phyloP scores from a whole-genome alignment of 1,140 invertebrate genomes.

The Cherax quadricarinatus region DNA sequence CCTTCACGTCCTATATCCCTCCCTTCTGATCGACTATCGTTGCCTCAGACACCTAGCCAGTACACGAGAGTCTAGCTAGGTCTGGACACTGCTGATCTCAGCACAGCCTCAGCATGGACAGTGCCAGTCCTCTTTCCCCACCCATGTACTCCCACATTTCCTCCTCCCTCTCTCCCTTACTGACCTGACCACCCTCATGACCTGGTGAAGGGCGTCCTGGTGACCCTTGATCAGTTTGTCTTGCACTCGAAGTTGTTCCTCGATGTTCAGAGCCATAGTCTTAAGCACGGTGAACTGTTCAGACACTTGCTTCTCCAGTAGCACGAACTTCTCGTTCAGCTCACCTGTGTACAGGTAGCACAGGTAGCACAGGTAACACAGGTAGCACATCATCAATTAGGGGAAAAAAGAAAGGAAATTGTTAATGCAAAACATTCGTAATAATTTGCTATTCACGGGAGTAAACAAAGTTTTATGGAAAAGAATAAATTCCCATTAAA shows the following conservation, averaged over 20 bases:
- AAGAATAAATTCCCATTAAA: no score
- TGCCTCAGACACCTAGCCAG: neutral
- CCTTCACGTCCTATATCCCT: neutral
- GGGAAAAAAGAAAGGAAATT: no score
- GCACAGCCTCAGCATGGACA: no score
- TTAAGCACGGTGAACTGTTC: conserved; percentile 76
- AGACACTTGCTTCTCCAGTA: conserved; percentile 75
- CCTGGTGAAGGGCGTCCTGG: conserved; percentile 61
- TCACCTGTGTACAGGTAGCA: conserved; percentile 74
- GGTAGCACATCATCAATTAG: no score
- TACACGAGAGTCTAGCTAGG: no score
- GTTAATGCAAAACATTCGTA: no score
- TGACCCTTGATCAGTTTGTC: conserved; percentile 74
- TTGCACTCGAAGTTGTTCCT: conserved; percentile 76
- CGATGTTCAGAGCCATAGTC: conserved; percentile 75
- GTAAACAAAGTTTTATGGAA: no score
- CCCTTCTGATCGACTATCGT: neutral
- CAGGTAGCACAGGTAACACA: no score
- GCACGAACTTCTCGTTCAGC: conserved; percentile 75
- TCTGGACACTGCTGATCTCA: no score
- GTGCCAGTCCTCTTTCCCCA: neutral
- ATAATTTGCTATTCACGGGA: no score
- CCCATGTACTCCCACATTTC: neutral
- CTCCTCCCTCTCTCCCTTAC: conserved; percentile 4
- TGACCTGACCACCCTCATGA: conserved; percentile 46